A percentile compares a stretch with the other conserved stretches of the same genome.
phyloP scores from a whole-genome alignment of 2,888 invertebrate genomes.

The Bibio marci region DNA sequence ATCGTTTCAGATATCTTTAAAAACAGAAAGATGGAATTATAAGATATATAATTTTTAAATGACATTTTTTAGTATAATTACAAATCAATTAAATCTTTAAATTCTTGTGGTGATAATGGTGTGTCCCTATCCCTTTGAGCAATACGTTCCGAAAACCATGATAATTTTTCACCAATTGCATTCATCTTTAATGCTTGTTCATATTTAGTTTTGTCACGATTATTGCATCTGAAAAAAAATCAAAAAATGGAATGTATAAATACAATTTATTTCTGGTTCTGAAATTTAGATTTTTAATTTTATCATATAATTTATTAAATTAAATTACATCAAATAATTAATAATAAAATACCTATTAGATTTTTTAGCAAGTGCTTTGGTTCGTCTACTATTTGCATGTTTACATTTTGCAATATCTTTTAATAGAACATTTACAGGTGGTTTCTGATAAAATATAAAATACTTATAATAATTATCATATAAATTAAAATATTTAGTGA shows the following conservation, averaged over 20 bases:
- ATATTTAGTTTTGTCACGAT: constrained; percentile 42
- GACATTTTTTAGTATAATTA: no score
- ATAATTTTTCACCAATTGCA: constrained; percentile 54
- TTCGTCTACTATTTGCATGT: constrained; percentile 77
- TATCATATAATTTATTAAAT: background rate
- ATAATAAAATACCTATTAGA: constrained; percentile 35
- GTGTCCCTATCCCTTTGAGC: constrained; percentile 27
- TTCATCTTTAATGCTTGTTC: constrained; percentile 54
- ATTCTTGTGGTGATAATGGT: constrained; percentile 40
- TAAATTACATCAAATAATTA: background rate
- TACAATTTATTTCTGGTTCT: background rate
- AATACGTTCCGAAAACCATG: constrained; percentile 58
- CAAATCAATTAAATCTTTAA: constrained; percentile 37
- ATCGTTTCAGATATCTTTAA: constrained; percentile 36
- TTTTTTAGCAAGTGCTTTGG: constrained; percentile 52
- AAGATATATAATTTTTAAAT: no score
- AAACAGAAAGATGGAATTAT: no score
- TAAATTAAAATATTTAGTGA: no score
- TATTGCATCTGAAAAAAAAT: constrained; percentile 28
- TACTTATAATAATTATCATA: background rate
- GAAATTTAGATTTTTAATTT: no score
- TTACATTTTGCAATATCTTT: constrained; percentile 41
- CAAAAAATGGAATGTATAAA: background rate
- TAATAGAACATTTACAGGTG: constrained; percentile 21
- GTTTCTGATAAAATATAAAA: constrained; percentile 18